phyloP scores from a whole-genome alignment of 2,888 invertebrate species.

The Punctoribates punctum region DNA sequence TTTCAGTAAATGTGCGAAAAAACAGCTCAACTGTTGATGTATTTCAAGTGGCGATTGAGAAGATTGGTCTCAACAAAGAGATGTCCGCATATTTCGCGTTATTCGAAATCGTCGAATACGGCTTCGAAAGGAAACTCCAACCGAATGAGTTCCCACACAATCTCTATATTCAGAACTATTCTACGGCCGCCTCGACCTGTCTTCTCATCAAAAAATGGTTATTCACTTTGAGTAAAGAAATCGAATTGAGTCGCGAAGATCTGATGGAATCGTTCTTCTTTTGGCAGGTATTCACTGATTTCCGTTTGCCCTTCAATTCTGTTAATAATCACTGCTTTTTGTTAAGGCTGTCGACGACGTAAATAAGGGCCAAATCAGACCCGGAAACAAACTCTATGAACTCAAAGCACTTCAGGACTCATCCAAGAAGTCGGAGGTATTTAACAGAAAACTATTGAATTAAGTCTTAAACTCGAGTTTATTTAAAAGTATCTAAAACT shows the following conservation, averaged over 20 bases:
- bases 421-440: constrained; percentile 72
- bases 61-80: constrained; percentile 73
- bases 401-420: constrained; percentile 91
- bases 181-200: constrained; percentile 93
- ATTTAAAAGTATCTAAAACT: constrained; percentile 67
- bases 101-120: constrained; percentile 95
- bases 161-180: constrained; percentile 95
- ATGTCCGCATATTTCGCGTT: constrained; percentile 87
- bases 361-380: constrained; percentile 82
- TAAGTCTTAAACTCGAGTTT: not conserved
- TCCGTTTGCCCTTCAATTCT: no score
- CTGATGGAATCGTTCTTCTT: constrained; percentile 79
- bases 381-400: constrained; percentile 88
- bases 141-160: constrained; percentile 94
- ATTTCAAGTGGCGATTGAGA: constrained; percentile 74
- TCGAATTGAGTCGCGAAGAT: constrained; percentile 64
- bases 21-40: constrained; percentile 87
- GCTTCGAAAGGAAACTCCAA: constrained; percentile 90
- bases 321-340: constrained; percentile 37
- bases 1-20: constrained; percentile 80
- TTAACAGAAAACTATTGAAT: not conserved
- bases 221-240: constrained; percentile 68
- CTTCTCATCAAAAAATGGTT: constrained; percentile 82
- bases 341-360: constrained; percentile 82
- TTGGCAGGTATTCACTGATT: constrained; percentile 63